Percentiles rank a stretch among this genome's conserved stretches.
Evolutionary conservation across 2,113 vertebrate genomes (phyloP).

Genomic region (Pteruthius melanotis): DNA sequence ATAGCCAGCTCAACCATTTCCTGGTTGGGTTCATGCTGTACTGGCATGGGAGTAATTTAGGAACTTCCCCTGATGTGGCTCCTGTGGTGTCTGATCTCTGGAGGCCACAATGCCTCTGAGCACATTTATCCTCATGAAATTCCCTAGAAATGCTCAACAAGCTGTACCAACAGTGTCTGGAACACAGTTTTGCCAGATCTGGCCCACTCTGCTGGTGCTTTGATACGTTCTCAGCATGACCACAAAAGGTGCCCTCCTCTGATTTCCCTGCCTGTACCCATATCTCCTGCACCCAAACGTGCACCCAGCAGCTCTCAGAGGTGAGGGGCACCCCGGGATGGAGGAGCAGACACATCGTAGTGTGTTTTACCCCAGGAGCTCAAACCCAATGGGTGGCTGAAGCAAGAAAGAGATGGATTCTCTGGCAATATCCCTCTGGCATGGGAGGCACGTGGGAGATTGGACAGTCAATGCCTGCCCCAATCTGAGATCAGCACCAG

Average conservation of each 20-base stretch:
- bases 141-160: constrained; percentile 24
- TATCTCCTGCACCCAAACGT: background rate
- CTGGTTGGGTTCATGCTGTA: background rate
- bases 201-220: background rate
- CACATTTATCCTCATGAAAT: background rate
- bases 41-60: constrained; percentile 21
- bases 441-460: background rate
- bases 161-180: constrained; percentile 2
- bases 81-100: constrained; percentile 30
- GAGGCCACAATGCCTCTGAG: background rate
- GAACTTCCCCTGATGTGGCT: constrained; percentile 41
- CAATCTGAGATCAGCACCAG: background rate
- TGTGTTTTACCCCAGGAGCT: background rate
- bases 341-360: background rate
- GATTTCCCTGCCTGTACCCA: background rate
- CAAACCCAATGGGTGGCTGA: background rate
- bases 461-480: background rate
- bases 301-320: background rate
- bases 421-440: background rate
- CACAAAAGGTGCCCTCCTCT: background rate
- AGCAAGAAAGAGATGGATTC: background rate
- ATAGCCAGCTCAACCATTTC: constrained; percentile 1
- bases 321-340: background rate
- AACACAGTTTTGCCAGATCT: background rate
- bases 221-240: background rate